Base-by-base conservation (phyloP, 2,113 vertebrate species). In the Proterorhinus semilunaris region DNA sequence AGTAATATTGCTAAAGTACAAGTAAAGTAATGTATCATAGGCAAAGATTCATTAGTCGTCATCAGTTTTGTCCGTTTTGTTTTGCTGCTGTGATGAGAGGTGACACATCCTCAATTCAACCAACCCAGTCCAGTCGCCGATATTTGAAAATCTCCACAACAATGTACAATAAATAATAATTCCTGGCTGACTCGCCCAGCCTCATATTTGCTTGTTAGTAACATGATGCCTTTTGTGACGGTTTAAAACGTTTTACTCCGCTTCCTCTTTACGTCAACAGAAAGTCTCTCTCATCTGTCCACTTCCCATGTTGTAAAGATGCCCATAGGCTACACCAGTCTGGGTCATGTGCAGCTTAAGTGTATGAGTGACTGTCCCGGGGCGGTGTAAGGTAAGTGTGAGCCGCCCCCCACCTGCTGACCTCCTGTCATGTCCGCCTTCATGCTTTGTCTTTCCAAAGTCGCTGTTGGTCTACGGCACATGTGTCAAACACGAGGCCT, bases 321-420 rank as follows among this genome's bases (percentile, higher is more conserved):
- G 49, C 76, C 69, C 70, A 36, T 36, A 36, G 17, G 67, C 44
- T 49, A 27, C 48, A 46, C 49, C 0, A 51, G 75, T 62, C 59
- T 44, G 50, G 46, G 62, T 77, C 72, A 61, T 10, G 52, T 66
- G 78, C 62, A 76, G 47, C 54, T 51, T 76, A 13, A 65, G 42
- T 51, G 46, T 75, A 75, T 51, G 70, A 82, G 68, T 62, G 49
- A 51, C 10, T 50, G 48, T 78, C 84, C 81, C 66, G 55, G 68
- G 86, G 83, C 84, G 79, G 59, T 80, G 69, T 87, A 86, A 80
- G 73, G n/a, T 62, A n/a, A 63, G 89, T 88, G 90, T 86, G 86
- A 91, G 58, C 74, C 89, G 82, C 83, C 54, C 54, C 80, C 69
- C 58, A 68, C 66, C 81, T 55, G 49, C 77, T 83, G 72, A 46